Base-by-base conservation (phyloP, 2,797 vertebrate genomes). In the Ctenochaetus hawaiiensis region DNA sequence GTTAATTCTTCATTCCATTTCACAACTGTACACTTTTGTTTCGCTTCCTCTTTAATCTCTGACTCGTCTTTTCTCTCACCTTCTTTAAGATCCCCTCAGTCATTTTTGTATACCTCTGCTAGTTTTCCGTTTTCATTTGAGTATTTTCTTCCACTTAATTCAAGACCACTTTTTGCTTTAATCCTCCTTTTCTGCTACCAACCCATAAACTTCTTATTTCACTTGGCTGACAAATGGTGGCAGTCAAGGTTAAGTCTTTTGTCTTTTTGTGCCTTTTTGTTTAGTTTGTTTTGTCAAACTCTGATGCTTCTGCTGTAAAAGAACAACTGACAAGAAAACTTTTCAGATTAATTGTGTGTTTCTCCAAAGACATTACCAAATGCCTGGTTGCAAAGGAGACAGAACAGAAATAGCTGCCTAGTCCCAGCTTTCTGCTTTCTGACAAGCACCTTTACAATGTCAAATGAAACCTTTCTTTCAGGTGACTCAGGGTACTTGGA, bases 401-500 rank as follows among this genome's bases (percentile, higher is more conserved):
- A 57, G 14, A 43, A 56, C 26, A 57, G 10, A 63, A 77, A 73
- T 13, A 54, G 57, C 30, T 41, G 59, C 18, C 17, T 17, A 39
- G 8, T 39, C 1, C n/a, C 60, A 48, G 71, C 8, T 2, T 2
- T 63, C 1, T 37, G 47, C 26, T 72, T 49, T 51, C n/a, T 48
- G n/a, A 60, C 4, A 72, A 80, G 43, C 34, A 66, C 47, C 66
- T 77, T 67, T 26, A 37, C 18, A 57, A 20, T 34, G 43, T 52
- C 26, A 56, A 65, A 73, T 10, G 18, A 58, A 77, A 41, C 53
- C 13, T 73, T 67, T 62, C 60, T 45, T n/a, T 56, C 20, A 72
- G 66, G 69, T 75, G 51, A 70, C 57, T 74, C 62, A 57, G 22
- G 37, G 67, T 60, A 64, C 47, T 61, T 75, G 57, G 61, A 75